Conservation (phyloP, 2,797 vertebrate genomes). For the Oophaga sylvatica region DNA sequence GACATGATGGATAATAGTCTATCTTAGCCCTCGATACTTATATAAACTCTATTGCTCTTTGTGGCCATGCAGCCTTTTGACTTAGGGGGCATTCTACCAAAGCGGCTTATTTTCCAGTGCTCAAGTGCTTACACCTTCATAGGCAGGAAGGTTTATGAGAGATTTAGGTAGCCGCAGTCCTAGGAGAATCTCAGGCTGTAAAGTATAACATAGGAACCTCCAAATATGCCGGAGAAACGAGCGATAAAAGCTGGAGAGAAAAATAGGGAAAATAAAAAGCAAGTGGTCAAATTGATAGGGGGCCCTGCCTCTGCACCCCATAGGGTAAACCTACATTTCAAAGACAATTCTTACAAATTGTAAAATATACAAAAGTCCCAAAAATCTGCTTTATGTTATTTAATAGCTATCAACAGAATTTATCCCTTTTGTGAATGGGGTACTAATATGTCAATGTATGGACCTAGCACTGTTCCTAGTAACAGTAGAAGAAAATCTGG, state of each 20-base stretch:
- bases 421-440: background rate
- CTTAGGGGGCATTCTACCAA: conserved; percentile 38
- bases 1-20: conserved; percentile 39
- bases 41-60: conserved; percentile 49
- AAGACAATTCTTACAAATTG: too few relatives aligned
- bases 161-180: conserved; percentile 50
- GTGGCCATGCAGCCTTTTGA: conserved; percentile 38
- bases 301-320: background rate
- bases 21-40: conserved; percentile 37
- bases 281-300: background rate
- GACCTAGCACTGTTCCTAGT: background rate
- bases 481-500: too few relatives aligned
- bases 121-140: conserved; percentile 19
- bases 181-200: conserved; percentile 41
- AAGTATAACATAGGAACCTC: conserved; percentile 40
- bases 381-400: background rate
- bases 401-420: background rate
- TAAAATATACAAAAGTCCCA: background rate
- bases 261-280: background rate
- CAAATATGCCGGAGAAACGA: background rate
- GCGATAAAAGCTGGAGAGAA: background rate
- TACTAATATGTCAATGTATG: background rate
- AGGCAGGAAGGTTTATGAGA: conserved; percentile 46
- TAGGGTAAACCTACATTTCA: background rate
- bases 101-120: conserved; percentile 24